A percentile compares a stretch with the other conserved stretches of the same genome.
Conservation (phyloP, 2,113 vertebrate genomes). For the Sander vitreus region DNA sequence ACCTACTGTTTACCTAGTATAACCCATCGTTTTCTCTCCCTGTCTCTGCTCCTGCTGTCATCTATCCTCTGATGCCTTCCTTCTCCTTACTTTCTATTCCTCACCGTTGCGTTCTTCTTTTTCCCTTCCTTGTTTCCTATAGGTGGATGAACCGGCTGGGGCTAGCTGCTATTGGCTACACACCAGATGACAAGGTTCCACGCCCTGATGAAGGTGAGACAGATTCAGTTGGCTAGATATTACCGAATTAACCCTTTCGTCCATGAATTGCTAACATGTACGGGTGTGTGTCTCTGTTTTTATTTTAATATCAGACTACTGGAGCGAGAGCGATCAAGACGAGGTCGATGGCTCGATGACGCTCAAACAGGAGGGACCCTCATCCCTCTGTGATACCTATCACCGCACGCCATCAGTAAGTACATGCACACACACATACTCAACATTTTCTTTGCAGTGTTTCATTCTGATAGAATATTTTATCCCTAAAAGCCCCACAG, state of each 20-base stretch:
- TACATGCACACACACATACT: conserved; percentile 43
- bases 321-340: conserved; percentile 96
- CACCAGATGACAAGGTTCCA: conserved; percentile 92
- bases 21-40: conserved; percentile 29
- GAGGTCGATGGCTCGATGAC: conserved; percentile 91
- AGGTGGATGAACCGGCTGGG: conserved; percentile 97
- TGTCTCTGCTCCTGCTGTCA: background rate
- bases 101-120: background rate
- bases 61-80: background rate
- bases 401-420: conserved; percentile 92
- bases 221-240: background rate
- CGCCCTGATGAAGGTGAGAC: conserved; percentile 92
- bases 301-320: conserved; percentile 87
- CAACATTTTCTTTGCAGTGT: conserved; percentile 37
- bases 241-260: background rate
- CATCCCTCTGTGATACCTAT: conserved; percentile 87
- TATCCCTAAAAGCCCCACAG: conserved; percentile 62
- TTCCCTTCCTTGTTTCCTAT: conserved; percentile 18
- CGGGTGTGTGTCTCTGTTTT: conserved; percentile 5
- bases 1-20: conserved; percentile 37
- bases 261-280: background rate
- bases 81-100: background rate
- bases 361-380: conserved; percentile 90
- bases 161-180: conserved; percentile 93
- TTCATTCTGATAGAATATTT: conserved; percentile 67